Evolutionary conservation across 2,797 vertebrate genomes (phyloP).

Genomic region (Liparis tanakae): DNA sequence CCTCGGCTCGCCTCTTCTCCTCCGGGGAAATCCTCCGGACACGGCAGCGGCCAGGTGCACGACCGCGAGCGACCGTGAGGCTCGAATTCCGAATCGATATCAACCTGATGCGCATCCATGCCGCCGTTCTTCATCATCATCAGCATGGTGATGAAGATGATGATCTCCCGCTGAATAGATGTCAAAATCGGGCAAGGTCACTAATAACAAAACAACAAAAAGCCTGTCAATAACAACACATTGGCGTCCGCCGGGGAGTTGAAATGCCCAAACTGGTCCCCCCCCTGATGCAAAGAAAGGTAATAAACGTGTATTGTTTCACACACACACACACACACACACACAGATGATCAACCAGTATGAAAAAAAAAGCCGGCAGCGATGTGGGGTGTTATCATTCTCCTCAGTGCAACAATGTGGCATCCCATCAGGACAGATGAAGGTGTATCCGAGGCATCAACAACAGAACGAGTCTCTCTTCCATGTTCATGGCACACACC

Average conservation of each 20-base stretch:
- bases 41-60: slow-evolving; percentile 94
- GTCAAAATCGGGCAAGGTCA: slow-evolving; percentile 78
- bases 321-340: slow-evolving; percentile 36
- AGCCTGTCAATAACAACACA: slow-evolving; percentile 36
- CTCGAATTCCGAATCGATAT: slow-evolving; percentile 93
- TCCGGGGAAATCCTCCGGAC: slow-evolving; percentile 85
- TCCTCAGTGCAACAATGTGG: slow-evolving; percentile 75
- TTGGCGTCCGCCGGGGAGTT: slow-evolving; percentile 22
- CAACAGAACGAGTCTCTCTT: slow-evolving; percentile 73
- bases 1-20: slow-evolving; percentile 86
- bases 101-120: slow-evolving; percentile 93
- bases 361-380: slow-evolving; percentile 64
- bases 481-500: slow-evolving; percentile 74
- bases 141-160: slow-evolving; percentile 81
- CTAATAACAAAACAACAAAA: slow-evolving; percentile 36
- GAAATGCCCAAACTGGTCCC: slow-evolving; percentile 23
- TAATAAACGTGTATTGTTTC: slow-evolving; percentile 49
- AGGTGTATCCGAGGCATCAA: slow-evolving; percentile 76
- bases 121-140: slow-evolving; percentile 93
- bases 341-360: slow-evolving; percentile 47
- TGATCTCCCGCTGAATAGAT: slow-evolving; percentile 57
- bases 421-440: slow-evolving; percentile 75
- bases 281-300: slow-evolving; percentile 19
- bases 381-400: slow-evolving; percentile 69
- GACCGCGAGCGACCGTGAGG: slow-evolving; percentile 89